Percentiles rank a stretch among this genome's conserved stretches.
Conservation (phyloP, 2,888 invertebrate species). For the Cephus pygmeus region DNA sequence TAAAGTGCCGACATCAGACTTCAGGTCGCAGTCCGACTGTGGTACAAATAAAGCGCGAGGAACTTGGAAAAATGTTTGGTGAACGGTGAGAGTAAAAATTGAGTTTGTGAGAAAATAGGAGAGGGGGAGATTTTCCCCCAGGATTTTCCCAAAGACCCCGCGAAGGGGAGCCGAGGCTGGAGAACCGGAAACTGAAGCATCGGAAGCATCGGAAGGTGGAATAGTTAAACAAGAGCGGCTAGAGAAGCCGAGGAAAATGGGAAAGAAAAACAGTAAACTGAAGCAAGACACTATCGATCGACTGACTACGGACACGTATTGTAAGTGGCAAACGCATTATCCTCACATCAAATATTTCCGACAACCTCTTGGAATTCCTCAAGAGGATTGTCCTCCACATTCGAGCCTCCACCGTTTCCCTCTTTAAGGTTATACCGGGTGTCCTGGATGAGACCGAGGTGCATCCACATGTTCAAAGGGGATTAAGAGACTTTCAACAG, state of each 20-base stretch:
- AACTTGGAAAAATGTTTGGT: conserved; percentile 20
- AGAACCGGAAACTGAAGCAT: neutral
- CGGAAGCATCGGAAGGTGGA: neutral
- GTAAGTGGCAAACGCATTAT: conserved; percentile 73
- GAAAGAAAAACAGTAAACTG: conserved; percentile 95
- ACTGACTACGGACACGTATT: conserved; percentile 92
- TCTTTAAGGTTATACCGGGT: neutral
- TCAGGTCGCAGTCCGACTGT: neutral
- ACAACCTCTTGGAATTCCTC: neutral
- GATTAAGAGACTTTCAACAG: neutral
- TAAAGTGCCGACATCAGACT: neutral
- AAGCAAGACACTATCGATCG: conserved; percentile 95
- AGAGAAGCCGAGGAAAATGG: conserved; percentile 73
- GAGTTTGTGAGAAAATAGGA: neutral
- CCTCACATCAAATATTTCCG: neutral
- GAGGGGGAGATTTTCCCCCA: neutral
- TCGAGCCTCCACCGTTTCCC: neutral
- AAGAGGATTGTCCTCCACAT: neutral
- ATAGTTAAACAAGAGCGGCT: neutral
- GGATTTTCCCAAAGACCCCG: neutral
- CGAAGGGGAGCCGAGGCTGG: neutral
- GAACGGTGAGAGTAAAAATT: conserved; percentile 20
- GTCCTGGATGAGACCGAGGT: neutral
- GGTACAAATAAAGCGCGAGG: neutral
- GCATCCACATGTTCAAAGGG: neutral